Evolutionary conservation across 2,888 invertebrate genomes (phyloP).

Genomic region (Empis stercorea): DNA sequence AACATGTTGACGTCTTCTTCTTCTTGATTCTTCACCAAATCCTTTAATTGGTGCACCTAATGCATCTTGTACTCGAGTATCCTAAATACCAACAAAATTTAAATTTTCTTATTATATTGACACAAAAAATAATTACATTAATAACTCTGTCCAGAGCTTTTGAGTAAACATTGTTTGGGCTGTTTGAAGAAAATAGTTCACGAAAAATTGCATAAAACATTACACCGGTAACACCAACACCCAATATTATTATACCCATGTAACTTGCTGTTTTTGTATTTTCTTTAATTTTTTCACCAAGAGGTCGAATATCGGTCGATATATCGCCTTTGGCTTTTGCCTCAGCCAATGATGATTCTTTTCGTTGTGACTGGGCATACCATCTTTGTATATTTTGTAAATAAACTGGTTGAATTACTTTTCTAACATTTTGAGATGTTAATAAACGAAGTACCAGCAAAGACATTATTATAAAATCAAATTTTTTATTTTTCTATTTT

Average conservation of each 20-base stretch:
- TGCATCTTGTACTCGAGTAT: slow-evolving; percentile 64
- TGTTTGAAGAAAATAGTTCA: slow-evolving; percentile 78
- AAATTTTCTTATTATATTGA: neutral
- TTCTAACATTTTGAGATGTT: no score
- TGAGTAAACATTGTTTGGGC: slow-evolving; percentile 74
- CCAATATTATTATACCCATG: slow-evolving; percentile 65
- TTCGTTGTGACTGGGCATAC: neutral
- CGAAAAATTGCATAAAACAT: slow-evolving; percentile 74
- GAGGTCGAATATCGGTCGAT: slow-evolving; percentile 45
- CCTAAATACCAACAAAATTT: slow-evolving; percentile 28
- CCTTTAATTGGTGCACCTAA: slow-evolving; percentile 83
- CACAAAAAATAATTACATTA: slow-evolving; percentile 36
- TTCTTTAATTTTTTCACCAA: slow-evolving; percentile 73
- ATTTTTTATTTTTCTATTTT: no score
- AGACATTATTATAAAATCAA: no score
- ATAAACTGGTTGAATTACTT: no score
- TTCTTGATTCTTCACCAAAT: slow-evolving; percentile 72
- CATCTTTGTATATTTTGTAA: no score
- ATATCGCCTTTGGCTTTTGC: slow-evolving; percentile 16
- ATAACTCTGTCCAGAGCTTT: slow-evolving; percentile 64
- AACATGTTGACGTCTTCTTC: slow-evolving; percentile 73
- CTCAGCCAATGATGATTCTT: slow-evolving; percentile 1
- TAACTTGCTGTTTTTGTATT: slow-evolving; percentile 77
- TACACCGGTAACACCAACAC: slow-evolving; percentile 66
- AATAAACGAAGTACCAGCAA: no score